Conservation (phyloP, 2,797 vertebrate species). For the Allobates femoralis region DNA sequence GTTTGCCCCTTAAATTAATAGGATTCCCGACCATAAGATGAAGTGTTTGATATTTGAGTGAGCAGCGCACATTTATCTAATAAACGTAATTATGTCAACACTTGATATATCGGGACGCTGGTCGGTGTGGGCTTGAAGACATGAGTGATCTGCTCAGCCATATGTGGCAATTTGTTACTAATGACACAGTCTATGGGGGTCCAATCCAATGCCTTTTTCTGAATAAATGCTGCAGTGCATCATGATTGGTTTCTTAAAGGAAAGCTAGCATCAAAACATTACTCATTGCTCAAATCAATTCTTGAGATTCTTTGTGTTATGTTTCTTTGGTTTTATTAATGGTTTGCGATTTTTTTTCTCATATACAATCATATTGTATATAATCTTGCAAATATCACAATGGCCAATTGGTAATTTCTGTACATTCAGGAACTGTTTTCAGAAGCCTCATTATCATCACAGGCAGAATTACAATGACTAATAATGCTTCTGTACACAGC, state of each 20-base stretch:
- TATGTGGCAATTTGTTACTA: conserved; percentile 44
- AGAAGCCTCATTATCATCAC: too few relatives aligned
- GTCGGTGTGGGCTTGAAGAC: conserved; percentile 33
- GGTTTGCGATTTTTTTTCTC: too few relatives aligned
- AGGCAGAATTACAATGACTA: too few relatives aligned
- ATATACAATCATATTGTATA: too few relatives aligned
- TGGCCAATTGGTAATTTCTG: too few relatives aligned
- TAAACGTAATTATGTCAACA: conserved; percentile 54
- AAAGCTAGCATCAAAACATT: too few relatives aligned
- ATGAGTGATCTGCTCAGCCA: conserved; percentile 40
- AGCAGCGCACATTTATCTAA: conserved; percentile 51
- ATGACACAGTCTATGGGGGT: conserved; percentile 39
- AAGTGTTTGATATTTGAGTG: conserved; percentile 48
- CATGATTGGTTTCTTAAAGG: not conserved
- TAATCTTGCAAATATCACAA: too few relatives aligned
- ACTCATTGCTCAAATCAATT: too few relatives aligned
- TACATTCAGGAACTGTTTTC: too few relatives aligned
- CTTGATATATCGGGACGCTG: conserved; percentile 40
- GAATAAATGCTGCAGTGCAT: conserved; percentile 35
- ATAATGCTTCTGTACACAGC: too few relatives aligned
- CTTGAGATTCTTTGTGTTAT: too few relatives aligned
- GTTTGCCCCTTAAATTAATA: conserved; percentile 18
- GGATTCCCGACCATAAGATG: conserved; percentile 38
- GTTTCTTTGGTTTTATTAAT: too few relatives aligned
- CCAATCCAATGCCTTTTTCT: conserved; percentile 12